phyloP scores from a whole-genome alignment of 1,140 invertebrate genomes.

The Linepithema humile region DNA sequence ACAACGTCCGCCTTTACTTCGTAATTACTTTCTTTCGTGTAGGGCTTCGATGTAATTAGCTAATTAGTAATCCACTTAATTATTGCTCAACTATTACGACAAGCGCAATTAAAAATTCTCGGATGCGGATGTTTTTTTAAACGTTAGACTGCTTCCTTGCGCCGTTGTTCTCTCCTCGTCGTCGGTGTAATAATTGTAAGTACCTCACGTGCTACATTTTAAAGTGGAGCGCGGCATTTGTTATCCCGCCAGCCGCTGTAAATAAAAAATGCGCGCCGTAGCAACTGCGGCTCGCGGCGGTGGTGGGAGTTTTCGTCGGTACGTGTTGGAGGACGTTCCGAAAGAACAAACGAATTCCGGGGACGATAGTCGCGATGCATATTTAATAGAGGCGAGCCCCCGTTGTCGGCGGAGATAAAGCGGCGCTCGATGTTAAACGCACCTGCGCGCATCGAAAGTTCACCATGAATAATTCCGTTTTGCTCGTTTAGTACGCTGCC shows the following conservation, averaged over 20 bases:
- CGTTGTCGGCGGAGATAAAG: constrained; percentile 34
- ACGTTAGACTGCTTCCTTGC: background rate
- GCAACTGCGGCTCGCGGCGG: background rate
- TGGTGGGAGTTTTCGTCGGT: background rate
- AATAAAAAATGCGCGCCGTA: constrained; percentile 1
- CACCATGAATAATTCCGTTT: constrained; percentile 70
- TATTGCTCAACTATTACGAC: background rate
- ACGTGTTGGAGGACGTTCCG: background rate
- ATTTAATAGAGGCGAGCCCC: constrained; percentile 53
- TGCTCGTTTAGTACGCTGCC: constrained; percentile 49
- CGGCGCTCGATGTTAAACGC: constrained; percentile 62
- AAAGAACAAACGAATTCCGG: constrained; percentile 16
- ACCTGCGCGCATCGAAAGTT: constrained; percentile 67
- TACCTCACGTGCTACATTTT: constrained; percentile 2
- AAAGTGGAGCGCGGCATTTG: constrained; percentile 28
- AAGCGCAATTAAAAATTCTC: constrained; percentile 7
- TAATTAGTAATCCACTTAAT: constrained; percentile 17
- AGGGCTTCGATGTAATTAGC: background rate
- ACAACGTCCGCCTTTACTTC: background rate
- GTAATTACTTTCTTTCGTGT: background rate
- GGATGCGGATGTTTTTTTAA: background rate
- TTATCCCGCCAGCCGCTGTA: constrained; percentile 10
- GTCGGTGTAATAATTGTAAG: constrained; percentile 30
- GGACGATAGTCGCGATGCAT: constrained; percentile 32
- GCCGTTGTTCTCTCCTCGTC: background rate